Conservation (phyloP, 2,113 vertebrate genomes). For the Puma concolor region DNA sequence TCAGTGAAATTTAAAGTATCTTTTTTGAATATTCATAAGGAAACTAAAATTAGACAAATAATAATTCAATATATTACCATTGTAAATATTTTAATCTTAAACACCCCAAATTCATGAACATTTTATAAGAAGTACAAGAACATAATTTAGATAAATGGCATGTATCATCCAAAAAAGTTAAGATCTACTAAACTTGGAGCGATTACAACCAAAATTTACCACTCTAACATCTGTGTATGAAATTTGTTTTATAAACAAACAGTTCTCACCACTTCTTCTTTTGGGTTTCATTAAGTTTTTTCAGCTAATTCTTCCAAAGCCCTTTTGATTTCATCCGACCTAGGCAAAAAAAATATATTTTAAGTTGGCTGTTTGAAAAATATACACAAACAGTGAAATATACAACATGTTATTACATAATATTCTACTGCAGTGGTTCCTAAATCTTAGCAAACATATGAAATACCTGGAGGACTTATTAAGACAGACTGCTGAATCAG, state of each 20-base stretch:
- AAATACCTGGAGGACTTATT: background rate
- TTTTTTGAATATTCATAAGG: background rate
- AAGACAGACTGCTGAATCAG: background rate
- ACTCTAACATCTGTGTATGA: background rate
- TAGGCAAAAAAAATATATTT: constrained; percentile 73
- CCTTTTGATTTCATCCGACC: constrained; percentile 92
- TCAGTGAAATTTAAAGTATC: background rate
- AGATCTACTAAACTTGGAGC: background rate
- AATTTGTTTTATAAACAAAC: background rate
- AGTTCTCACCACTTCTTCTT: constrained; percentile 91
- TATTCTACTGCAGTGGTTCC: background rate
- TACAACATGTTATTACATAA: background rate
- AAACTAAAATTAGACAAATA: constrained; percentile 52
- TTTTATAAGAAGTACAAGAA: background rate
- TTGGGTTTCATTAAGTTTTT: constrained; percentile 87
- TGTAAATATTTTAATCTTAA: background rate
- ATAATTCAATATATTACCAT: background rate
- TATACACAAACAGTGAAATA: background rate
- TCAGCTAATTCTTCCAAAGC: constrained; percentile 90
- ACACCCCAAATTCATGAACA: background rate
- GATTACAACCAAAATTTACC: background rate
- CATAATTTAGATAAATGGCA: background rate
- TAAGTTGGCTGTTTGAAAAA: constrained; percentile 21
- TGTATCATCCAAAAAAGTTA: background rate
- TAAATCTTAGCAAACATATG: background rate